Evolutionary conservation across 2,113 vertebrate species (phyloP).

Genomic region (Erythrolamprus reginae): DNA sequence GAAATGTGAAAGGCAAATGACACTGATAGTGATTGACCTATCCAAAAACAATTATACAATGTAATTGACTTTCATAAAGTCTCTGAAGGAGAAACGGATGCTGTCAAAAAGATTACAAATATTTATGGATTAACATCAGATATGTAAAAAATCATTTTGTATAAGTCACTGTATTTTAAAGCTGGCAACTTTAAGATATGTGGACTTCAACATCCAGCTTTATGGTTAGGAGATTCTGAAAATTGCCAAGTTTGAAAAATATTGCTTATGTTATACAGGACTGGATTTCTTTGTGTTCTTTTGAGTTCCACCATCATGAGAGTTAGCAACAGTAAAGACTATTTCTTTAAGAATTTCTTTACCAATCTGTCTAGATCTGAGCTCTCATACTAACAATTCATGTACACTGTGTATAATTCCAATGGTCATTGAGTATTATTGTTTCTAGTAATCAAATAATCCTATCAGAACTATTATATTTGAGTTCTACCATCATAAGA

Average conservation of each 20-base stretch:
- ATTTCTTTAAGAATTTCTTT: background rate
- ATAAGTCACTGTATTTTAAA: background rate
- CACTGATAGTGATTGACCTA: constrained; percentile 22
- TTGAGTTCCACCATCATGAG: background rate
- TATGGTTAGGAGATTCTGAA: background rate
- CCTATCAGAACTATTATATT: background rate
- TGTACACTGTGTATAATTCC: too few relatives aligned
- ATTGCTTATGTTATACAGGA: background rate
- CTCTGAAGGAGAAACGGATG: constrained; percentile 16
- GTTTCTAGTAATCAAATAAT: background rate
- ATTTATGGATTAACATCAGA: background rate
- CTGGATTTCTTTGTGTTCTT: background rate
- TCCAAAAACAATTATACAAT: constrained; percentile 43
- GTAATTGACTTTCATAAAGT: constrained; percentile 36
- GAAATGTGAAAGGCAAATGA: constrained; percentile 7
- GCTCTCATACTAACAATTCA: background rate
- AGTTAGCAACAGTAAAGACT: background rate
- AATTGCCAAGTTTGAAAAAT: background rate
- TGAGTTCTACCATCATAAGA: background rate
- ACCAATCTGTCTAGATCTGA: background rate
- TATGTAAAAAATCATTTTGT: background rate
- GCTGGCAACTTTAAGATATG: accelerated
- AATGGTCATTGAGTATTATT: background rate
- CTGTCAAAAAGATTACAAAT: background rate
- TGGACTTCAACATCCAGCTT: background rate